Evolutionary conservation across 2,113 vertebrate species (phyloP).

Genomic region (Corapipo altera): DNA sequence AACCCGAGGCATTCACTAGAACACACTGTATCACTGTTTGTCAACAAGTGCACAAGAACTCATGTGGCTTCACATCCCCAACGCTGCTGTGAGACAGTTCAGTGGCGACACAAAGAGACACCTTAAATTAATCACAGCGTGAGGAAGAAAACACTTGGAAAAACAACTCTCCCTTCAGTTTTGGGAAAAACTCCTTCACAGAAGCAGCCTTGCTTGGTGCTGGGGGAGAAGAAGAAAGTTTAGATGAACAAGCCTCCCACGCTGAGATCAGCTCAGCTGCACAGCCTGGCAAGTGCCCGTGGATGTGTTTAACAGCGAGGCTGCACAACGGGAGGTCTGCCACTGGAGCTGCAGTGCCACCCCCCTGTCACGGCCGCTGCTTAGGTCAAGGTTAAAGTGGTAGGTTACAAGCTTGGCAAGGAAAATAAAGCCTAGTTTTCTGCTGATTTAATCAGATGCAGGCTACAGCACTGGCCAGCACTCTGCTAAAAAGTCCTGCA

Average conservation of each 20-base stretch:
- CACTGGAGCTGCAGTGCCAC: neutral
- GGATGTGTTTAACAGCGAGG: neutral
- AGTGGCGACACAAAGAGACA: neutral
- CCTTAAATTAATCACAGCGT: neutral
- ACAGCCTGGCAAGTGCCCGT: neutral
- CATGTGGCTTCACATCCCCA: neutral
- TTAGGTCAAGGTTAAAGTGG: neutral
- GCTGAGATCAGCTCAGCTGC: neutral
- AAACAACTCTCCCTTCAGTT: neutral
- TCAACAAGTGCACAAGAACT: neutral
- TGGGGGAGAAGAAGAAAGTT: neutral
- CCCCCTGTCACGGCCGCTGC: neutral
- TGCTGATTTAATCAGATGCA: neutral
- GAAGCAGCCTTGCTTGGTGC: neutral
- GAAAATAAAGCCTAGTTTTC: neutral
- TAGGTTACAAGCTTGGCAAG: neutral
- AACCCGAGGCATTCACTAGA: neutral
- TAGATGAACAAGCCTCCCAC: neutral
- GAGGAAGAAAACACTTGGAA: neutral
- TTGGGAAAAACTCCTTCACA: neutral
- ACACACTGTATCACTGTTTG: accelerated
- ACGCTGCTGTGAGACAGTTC: neutral
- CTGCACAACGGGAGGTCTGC: neutral
- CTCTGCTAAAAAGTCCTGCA: neutral
- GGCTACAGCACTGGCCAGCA: neutral